Conservation (phyloP, 35 echinoderm and acorn worm genomes). For the Nesometra sesokonis region DNA sequence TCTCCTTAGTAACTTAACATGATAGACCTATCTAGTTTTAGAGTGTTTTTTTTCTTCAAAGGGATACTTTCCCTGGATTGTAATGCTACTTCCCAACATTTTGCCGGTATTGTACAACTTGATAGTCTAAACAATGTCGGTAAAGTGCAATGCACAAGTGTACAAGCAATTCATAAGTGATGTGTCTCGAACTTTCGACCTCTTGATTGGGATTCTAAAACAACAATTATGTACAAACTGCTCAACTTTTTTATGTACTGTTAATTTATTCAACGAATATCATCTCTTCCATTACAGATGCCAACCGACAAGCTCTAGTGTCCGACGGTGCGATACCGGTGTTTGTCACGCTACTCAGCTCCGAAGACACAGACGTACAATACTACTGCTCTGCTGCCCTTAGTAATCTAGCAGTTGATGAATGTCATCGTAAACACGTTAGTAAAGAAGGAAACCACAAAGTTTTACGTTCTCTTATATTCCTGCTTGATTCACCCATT, state of each 20-base stretch:
- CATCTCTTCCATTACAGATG: too few species aligned
- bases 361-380: constrained; percentile 68
- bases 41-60: too few species aligned
- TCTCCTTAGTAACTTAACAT: too few species aligned
- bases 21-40: too few species aligned
- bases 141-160: too few species aligned
- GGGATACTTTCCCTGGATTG: too few species aligned
- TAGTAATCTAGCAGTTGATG: constrained; percentile 91
- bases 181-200: too few species aligned
- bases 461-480: constrained; percentile 62
- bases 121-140: too few species aligned
- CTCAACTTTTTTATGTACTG: background rate
- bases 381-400: constrained; percentile 94
- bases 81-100: too few species aligned
- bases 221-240: background rate
- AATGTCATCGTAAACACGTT: constrained; percentile 56
- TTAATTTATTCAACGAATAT: background rate
- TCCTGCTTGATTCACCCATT: constrained; percentile 48
- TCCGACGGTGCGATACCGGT: constrained; percentile 48
- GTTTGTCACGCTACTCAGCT: constrained; percentile 51
- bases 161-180: too few species aligned
- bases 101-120: too few species aligned
- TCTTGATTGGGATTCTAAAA: background rate
- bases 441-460: constrained; percentile 66
- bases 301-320: constrained; percentile 67